phyloP scores from a whole-genome alignment of 2,113 vertebrate genomes.

The Podocnemis expansa region DNA sequence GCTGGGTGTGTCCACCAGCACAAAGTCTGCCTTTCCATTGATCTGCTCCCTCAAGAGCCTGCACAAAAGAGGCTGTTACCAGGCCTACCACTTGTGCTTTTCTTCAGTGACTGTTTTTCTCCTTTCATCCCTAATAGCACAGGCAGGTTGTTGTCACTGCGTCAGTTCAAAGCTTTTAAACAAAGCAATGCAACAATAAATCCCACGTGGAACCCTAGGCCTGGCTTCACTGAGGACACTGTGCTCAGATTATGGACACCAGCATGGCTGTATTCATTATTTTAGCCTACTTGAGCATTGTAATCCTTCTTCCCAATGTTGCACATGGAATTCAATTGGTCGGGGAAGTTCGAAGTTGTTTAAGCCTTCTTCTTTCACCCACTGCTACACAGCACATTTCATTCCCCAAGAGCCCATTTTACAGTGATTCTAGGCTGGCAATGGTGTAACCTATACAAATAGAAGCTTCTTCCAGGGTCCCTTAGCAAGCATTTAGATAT shows the following conservation, averaged over 20 bases:
- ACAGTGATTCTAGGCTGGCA: background rate
- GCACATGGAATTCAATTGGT: background rate
- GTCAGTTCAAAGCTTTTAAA: background rate
- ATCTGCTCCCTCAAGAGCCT: background rate
- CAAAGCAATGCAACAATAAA: background rate
- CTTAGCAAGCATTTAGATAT: background rate
- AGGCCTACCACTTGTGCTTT: background rate
- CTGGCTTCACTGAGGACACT: background rate
- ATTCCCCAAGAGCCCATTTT: background rate
- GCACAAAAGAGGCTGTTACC: background rate
- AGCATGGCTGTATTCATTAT: background rate
- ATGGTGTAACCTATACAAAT: background rate
- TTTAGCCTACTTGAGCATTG: background rate
- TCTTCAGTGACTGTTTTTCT: background rate
- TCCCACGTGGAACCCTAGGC: background rate
- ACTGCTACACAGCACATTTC: background rate
- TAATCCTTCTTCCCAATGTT: background rate
- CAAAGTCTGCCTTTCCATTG: background rate
- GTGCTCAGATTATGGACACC: background rate
- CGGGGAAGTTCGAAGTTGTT: background rate
- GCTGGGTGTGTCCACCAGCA: background rate
- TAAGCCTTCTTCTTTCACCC: background rate
- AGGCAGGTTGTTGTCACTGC: background rate
- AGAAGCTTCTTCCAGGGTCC: background rate
- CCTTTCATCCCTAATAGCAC: background rate